Percentiles rank a stretch among this genome's conserved stretches.
Evolutionary conservation across 1,140 invertebrate species (phyloP).

Genomic region (Drosophila arizonae): DNA sequence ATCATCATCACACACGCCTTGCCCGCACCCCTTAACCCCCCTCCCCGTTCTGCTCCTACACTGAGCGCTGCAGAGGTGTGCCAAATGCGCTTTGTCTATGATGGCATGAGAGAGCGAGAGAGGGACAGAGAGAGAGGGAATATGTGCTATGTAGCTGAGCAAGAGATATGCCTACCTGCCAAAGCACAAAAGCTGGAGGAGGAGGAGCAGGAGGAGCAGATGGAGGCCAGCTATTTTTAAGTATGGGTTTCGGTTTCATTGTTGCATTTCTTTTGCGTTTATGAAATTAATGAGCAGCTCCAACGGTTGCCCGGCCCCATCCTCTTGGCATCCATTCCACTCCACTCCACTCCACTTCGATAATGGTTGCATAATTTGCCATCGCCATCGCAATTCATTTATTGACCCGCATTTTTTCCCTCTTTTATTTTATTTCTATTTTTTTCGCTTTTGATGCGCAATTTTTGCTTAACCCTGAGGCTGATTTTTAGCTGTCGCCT

Average conservation of each 20-base stretch:
- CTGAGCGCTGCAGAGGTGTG: conserved; percentile 56
- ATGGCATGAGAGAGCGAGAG: conserved; percentile 11
- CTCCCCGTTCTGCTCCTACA: background rate
- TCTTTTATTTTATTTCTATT: no score
- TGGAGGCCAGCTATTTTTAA: conserved; percentile 69
- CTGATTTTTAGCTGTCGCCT: conserved; percentile 32
- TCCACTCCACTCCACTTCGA: background rate
- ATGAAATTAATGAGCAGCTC: conserved; percentile 79
- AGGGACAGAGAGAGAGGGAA: background rate
- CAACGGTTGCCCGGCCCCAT: conserved; percentile 10
- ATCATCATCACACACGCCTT: conserved; percentile 79
- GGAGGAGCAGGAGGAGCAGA: background rate
- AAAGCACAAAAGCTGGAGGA: background rate
- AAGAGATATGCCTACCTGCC: background rate
- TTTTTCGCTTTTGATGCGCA: conserved; percentile 38
- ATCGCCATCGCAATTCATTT: conserved; percentile 52
- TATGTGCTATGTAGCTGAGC: background rate
- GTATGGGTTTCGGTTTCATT: conserved; percentile 81
- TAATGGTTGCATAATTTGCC: conserved; percentile 66
- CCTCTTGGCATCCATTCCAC: background rate
- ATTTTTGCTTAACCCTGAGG: conserved; percentile 62
- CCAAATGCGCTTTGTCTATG: conserved; percentile 77
- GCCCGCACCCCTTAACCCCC: conserved; percentile 37
- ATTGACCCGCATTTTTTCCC: conserved; percentile 75
- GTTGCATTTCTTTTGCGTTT: conserved; percentile 80